A percentile compares a stretch with the other conserved stretches of the same genome.
These are phyloP conservation scores for Perdita meconis DNA, from an alignment of 2,888 invertebrate species.

Conservation along the genomic window DNA sequence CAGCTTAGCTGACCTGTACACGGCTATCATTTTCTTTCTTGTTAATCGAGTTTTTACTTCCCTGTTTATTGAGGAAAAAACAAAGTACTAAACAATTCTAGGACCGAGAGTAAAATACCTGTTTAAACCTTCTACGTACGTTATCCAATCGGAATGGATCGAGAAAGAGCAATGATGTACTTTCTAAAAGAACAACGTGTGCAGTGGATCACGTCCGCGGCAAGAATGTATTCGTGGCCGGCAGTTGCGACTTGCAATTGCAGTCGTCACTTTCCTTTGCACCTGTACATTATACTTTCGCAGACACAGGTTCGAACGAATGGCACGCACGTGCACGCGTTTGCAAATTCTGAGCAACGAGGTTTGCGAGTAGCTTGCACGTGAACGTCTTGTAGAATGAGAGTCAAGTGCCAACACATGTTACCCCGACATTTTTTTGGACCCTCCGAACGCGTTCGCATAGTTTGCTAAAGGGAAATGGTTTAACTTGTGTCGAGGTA, in stretches of 20 bases:
- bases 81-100: constrained; percentile 7
- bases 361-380: constrained; percentile 62
- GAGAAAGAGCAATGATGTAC: neutral
- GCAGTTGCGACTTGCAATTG: constrained; percentile 59
- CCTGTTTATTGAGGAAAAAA: neutral
- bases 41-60: too few species aligned
- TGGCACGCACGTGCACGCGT: constrained; percentile 69
- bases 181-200: constrained; percentile 34
- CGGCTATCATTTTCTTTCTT: too few species aligned
- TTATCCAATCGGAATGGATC: constrained; percentile 29
- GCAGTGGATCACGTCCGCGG: constrained; percentile 49
- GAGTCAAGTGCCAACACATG: constrained; percentile 50
- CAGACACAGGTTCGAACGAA: constrained; percentile 63
- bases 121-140: constrained; percentile 1
- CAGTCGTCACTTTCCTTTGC: constrained; percentile 61
- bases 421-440: constrained; percentile 45
- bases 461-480: constrained; percentile 1
- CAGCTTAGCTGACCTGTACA: too few species aligned
- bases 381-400: constrained; percentile 65
- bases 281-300: constrained; percentile 60
- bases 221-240: constrained; percentile 53
- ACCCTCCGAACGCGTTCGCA: constrained; percentile 22
- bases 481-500: constrained; percentile 3
- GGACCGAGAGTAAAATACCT: constrained; percentile 1
- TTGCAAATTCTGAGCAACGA: constrained; percentile 62